These are phyloP conservation scores for Cosmia trapezina DNA, from an alignment of 2,888 invertebrate genomes.

Conservation along the genomic window DNA sequence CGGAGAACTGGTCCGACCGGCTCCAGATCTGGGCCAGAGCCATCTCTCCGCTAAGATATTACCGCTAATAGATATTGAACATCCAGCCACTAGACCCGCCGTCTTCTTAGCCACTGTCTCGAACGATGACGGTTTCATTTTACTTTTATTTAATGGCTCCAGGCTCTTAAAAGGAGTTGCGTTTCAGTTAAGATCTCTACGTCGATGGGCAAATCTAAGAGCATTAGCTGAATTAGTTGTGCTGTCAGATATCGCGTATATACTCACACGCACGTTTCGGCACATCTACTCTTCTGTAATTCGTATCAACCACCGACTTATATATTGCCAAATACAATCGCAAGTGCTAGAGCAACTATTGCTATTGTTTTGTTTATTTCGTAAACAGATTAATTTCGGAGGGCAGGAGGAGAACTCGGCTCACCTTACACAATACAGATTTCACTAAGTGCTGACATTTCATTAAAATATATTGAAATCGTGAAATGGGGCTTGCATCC, in stretches of 20 bases:
- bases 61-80: constrained; percentile 88
- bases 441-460: constrained; percentile 89
- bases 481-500: constrained; percentile 88
- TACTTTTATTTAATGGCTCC: constrained; percentile 58
- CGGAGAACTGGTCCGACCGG: constrained; percentile 88
- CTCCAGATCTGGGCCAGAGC: constrained; percentile 87
- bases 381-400: constrained; percentile 70
- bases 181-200: constrained; percentile 27
- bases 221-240: constrained; percentile 10
- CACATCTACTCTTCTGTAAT: constrained; percentile 26
- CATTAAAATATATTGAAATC: constrained; percentile 90
- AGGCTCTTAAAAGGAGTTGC: constrained; percentile 33
- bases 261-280: background rate
- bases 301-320: constrained; percentile 18
- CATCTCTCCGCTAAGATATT: constrained; percentile 87
- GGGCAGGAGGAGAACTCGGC: constrained; percentile 72
- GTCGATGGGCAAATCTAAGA: constrained; percentile 13
- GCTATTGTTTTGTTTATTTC: constrained; percentile 73
- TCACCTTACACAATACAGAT: constrained; percentile 83
- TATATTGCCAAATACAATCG: constrained; percentile 54
- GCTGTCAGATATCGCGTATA: background rate
- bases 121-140: constrained; percentile 40
- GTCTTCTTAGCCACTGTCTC: constrained; percentile 42
- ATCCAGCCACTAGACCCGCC: constrained; percentile 73
- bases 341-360: constrained; percentile 60